Evolutionary conservation across 2,113 vertebrate species (phyloP).

Genomic region (Aplodontia rufa): DNA sequence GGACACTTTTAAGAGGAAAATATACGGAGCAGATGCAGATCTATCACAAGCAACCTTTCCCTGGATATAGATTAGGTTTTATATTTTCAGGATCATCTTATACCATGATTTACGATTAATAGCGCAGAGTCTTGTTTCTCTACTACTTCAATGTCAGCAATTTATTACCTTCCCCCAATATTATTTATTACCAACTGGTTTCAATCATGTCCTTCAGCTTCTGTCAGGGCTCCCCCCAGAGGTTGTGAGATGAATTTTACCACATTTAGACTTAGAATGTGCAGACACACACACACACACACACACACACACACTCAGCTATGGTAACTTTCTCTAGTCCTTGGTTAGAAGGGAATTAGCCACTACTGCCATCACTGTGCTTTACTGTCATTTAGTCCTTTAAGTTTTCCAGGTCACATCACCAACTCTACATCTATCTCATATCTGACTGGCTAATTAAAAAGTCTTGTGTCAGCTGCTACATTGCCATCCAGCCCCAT

Average conservation of each 20-base stretch:
- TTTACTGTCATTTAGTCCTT: not conserved
- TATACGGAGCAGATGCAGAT: not conserved
- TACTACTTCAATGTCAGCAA: not conserved
- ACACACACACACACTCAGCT: too few relatives aligned
- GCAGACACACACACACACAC: not conserved
- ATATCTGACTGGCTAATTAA: not conserved
- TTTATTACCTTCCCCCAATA: not conserved
- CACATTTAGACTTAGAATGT: too few relatives aligned
- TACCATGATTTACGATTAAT: not conserved
- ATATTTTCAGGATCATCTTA: not conserved
- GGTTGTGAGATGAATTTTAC: not conserved
- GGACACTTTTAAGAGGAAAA: not conserved
- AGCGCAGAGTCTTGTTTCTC: not conserved
- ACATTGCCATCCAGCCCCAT: not conserved
- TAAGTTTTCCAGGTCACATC: not conserved
- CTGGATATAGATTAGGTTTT: not conserved
- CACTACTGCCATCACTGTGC: not conserved
- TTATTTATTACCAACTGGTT: not conserved
- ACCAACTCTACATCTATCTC: not conserved
- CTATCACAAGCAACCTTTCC: not conserved
- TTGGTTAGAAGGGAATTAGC: not conserved
- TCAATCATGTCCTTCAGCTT: not conserved
- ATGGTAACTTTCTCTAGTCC: too few relatives aligned
- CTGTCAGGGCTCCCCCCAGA: not conserved
- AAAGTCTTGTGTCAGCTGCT: not conserved